Evolutionary conservation across 2,797 vertebrate genomes (phyloP).

Genomic region (Chrosomus eos): DNA sequence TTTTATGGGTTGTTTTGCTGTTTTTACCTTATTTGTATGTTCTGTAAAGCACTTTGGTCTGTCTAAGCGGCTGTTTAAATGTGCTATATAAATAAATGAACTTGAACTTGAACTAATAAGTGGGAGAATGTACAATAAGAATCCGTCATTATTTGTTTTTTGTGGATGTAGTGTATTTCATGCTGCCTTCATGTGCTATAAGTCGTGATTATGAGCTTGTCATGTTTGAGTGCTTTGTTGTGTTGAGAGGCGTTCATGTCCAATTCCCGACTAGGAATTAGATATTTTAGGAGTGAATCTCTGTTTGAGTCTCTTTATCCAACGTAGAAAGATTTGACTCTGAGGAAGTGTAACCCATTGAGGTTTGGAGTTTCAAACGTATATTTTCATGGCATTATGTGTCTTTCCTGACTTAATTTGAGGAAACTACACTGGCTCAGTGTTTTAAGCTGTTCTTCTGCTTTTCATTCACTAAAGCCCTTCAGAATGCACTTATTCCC

Average conservation of each 20-base stretch:
- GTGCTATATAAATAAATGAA: no score
- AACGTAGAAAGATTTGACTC: background rate
- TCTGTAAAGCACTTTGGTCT: no score
- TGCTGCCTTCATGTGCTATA: no score
- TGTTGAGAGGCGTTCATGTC: background rate
- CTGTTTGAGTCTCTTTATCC: background rate
- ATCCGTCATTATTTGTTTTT: background rate
- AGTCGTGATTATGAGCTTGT: no score
- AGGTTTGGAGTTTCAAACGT: background rate
- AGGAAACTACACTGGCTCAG: background rate
- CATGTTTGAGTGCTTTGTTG: no score
- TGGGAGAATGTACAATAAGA: background rate
- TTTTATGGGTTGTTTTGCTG: no score
- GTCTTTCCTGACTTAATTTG: background rate
- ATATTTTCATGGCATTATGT: background rate
- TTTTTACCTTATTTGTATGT: no score
- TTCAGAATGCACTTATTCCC: background rate
- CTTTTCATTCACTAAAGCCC: background rate
- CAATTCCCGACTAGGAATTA: background rate
- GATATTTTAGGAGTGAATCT: no score
- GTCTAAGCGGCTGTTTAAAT: no score
- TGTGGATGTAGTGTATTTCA: no score
- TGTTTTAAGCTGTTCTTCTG: background rate
- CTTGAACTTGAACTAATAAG: no score
- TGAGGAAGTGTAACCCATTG: constrained; percentile 1